phyloP scores from a whole-genome alignment of 2,888 invertebrate genomes.

The Brassicogethes aeneus region DNA sequence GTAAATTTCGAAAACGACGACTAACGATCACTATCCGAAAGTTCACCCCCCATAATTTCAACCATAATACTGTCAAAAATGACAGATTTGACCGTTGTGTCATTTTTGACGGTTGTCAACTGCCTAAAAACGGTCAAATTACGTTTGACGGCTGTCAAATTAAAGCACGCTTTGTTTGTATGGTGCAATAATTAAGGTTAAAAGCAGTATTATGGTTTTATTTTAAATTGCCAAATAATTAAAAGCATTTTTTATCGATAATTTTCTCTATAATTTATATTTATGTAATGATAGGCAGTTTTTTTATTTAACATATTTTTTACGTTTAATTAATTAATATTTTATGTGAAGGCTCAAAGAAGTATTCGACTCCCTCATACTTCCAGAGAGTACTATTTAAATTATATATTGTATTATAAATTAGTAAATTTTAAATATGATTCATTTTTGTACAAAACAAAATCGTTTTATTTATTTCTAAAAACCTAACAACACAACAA shows the following conservation, averaged over 20 bases:
- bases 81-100: background rate
- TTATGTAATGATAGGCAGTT: background rate
- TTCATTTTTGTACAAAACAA: constrained; percentile 6
- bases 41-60: background rate
- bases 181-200: background rate
- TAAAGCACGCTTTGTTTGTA: too few relatives aligned
- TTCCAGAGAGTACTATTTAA: background rate
- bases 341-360: constrained; percentile 1
- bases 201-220: background rate
- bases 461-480: too few relatives aligned
- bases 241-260: background rate
- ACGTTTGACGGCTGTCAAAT: too few relatives aligned
- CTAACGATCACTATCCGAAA: constrained; percentile 4
- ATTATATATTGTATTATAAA: constrained; percentile 1
- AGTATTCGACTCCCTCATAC: background rate
- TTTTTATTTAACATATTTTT: constrained; percentile 1
- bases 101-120: too few relatives aligned
- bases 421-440: constrained; percentile 1
- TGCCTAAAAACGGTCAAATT: too few relatives aligned
- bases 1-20: constrained; percentile 17
- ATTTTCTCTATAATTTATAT: background rate
- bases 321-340: background rate
- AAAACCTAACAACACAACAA: too few relatives aligned
- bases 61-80: background rate
- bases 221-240: background rate